These are phyloP conservation scores for Raphicerus campestris DNA, from an alignment of 2,113 vertebrate genomes.

Conservation along the genomic window DNA sequence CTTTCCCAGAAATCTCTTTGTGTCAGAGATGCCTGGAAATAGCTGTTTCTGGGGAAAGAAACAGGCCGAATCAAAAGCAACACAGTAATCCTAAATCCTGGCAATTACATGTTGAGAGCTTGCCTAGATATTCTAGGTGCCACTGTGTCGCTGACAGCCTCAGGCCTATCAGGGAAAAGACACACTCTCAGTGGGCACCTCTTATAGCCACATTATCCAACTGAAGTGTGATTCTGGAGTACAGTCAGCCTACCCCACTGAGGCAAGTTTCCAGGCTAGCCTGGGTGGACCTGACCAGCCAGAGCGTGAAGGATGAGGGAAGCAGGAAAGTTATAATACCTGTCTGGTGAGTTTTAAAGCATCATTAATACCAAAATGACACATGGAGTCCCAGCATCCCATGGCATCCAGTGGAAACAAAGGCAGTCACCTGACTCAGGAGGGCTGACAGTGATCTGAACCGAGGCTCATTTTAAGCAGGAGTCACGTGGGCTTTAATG, in stretches of 20 bases:
- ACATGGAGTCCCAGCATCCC: not conserved
- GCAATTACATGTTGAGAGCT: conserved; percentile 55
- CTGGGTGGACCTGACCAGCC: not conserved
- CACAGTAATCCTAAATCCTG: conserved; percentile 47
- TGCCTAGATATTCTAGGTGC: conserved; percentile 53
- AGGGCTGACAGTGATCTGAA: not conserved
- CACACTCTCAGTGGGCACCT: conserved; percentile 46
- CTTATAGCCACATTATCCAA: conserved; percentile 42
- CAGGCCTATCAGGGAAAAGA: conserved; percentile 23
- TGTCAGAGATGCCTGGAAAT: not conserved
- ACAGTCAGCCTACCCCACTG: conserved; percentile 19
- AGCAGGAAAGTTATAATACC: not conserved
- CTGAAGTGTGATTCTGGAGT: conserved; percentile 57
- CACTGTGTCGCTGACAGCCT: conserved; percentile 58
- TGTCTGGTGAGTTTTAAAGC: not conserved
- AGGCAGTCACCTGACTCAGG: not conserved
- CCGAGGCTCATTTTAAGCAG: not conserved
- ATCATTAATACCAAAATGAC: not conserved
- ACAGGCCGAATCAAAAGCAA: conserved; percentile 25
- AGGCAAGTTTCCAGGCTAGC: not conserved
- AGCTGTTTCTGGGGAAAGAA: conserved; percentile 17
- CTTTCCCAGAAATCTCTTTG: not conserved
- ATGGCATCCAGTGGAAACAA: not conserved
- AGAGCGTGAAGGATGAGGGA: not conserved
- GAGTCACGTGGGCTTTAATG: not conserved